Conservation (phyloP, 2,888 invertebrate genomes). For the Byasa hedistus region DNA sequence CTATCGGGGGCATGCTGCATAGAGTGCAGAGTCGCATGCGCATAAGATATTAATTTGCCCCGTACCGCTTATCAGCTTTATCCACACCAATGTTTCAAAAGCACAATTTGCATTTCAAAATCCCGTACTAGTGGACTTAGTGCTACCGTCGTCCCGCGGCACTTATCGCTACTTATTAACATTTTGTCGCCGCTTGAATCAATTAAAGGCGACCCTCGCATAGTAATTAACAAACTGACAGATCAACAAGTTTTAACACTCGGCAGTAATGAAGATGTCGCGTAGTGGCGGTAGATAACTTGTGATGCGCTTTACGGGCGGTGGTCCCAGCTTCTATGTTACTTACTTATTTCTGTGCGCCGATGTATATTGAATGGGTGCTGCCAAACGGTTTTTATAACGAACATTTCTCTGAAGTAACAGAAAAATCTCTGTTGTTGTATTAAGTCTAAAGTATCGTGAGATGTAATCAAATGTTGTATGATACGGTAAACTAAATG, state of each 20-base stretch:
- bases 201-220: conserved; percentile 69
- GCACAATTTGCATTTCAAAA: conserved; percentile 64
- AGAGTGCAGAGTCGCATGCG: conserved; percentile 63
- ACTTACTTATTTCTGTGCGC: not conserved
- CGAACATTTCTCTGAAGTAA: not conserved
- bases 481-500: too few species aligned
- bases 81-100: conserved; percentile 58
- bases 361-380: not conserved
- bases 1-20: conserved; percentile 16
- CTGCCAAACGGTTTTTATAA: not conserved
- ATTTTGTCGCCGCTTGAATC: conserved; percentile 75
- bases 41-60: conserved; percentile 59
- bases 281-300: conserved; percentile 49
- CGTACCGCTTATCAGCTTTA: conserved; percentile 53
- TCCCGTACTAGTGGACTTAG: conserved; percentile 38
- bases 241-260: conserved; percentile 78
- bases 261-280: conserved; percentile 74
- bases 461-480: too few species aligned
- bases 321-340: conserved; percentile 22
- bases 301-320: conserved; percentile 20
- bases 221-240: conserved; percentile 75
- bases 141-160: conserved; percentile 36
- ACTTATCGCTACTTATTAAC: conserved; percentile 72
- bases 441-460: too few species aligned
- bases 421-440: too few species aligned